phyloP scores from a whole-genome alignment of 2,888 invertebrate genomes.

The Nephrotoma flavescens region DNA sequence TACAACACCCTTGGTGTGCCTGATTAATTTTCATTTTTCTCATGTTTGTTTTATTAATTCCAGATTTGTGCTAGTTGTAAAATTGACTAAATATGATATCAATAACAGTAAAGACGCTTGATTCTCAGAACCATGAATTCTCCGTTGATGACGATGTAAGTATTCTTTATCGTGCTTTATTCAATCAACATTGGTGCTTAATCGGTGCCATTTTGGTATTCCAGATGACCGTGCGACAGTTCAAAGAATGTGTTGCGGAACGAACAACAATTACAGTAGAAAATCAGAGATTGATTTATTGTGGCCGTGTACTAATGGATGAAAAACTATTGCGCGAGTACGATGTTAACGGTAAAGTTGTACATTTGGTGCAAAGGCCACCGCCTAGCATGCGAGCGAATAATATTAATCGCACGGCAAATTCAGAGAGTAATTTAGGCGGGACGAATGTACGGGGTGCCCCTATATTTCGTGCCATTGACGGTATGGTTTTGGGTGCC shows the following conservation, averaged over 20 bases:
- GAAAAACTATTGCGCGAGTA: constrained; percentile 73
- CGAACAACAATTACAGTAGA: constrained; percentile 65
- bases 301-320: constrained; percentile 85
- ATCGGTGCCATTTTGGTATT: constrained; percentile 4
- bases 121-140: constrained; percentile 73
- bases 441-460: constrained; percentile 21
- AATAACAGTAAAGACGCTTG: constrained; percentile 78
- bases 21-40: background rate
- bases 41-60: background rate
- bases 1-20: background rate
- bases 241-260: constrained; percentile 65
- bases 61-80: background rate
- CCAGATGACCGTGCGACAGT: constrained; percentile 65
- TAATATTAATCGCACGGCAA: constrained; percentile 14
- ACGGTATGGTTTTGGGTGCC: constrained; percentile 32
- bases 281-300: constrained; percentile 82
- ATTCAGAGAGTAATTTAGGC: constrained; percentile 22
- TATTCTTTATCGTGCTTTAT: constrained; percentile 15
- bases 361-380: constrained; percentile 79
- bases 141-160: constrained; percentile 74
- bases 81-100: constrained; percentile 39
- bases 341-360: constrained; percentile 81
- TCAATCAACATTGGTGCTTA: background rate
- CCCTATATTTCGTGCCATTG: constrained; percentile 26
- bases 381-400: constrained; percentile 45